Evolutionary conservation across 2,888 invertebrate species (phyloP).

Genomic region (Apeira syringaria): DNA sequence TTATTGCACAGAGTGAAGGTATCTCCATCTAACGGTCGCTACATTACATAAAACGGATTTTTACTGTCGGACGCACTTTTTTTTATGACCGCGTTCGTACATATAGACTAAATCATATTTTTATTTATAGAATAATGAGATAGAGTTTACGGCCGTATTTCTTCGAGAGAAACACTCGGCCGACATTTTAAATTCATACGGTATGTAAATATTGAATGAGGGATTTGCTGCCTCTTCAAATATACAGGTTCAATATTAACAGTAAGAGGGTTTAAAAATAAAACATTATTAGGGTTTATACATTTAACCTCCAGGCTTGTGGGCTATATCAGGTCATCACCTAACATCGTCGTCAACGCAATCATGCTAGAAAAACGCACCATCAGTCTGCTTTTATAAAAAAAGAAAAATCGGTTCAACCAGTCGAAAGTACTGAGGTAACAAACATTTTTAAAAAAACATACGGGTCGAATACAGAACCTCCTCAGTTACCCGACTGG

Average conservation of each 20-base stretch:
- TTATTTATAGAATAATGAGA: constrained; percentile 33
- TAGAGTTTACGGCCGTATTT: constrained; percentile 19
- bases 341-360: too few relatives aligned
- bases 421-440: too few relatives aligned
- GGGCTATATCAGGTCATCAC: too few relatives aligned
- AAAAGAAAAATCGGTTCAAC: too few relatives aligned
- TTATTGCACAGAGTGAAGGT: constrained; percentile 12
- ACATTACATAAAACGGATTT: constrained; percentile 33
- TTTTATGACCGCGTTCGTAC: constrained; percentile 27
- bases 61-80: constrained; percentile 41
- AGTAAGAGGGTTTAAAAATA: too few relatives aligned
- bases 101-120: constrained; percentile 28
- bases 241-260: background rate
- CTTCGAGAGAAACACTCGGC: constrained; percentile 8
- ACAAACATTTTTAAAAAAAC: too few relatives aligned
- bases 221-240: constrained; percentile 3
- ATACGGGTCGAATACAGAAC: too few relatives aligned
- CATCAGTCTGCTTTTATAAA: too few relatives aligned
- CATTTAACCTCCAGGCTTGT: too few relatives aligned
- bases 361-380: too few relatives aligned
- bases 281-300: too few relatives aligned
- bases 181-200: constrained; percentile 10
- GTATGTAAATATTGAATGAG: constrained; percentile 5
- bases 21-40: constrained; percentile 16
- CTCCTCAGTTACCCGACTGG: too few relatives aligned